Conservation (phyloP, 2,113 vertebrate genomes). For the Thoracochromis brauschi region DNA sequence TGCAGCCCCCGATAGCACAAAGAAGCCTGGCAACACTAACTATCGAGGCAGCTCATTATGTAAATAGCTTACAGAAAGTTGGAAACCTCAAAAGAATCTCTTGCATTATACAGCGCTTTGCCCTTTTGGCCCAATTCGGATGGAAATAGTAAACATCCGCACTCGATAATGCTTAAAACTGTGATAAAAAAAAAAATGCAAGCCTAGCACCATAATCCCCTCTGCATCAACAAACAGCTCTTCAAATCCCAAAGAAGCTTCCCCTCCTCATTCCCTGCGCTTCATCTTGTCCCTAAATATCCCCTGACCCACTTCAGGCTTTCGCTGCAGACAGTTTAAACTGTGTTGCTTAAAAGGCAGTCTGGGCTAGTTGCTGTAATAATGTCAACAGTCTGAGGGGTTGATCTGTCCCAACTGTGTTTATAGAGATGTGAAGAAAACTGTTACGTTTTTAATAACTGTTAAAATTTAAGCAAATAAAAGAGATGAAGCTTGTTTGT, state of each 20-base stretch:
- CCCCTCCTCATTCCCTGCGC: background rate
- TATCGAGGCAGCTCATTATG: constrained; percentile 14
- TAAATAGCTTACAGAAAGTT: constrained; percentile 2
- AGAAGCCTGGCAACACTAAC: background rate
- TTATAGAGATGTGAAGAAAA: background rate
- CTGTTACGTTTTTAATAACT: background rate
- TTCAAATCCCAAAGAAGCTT: constrained; percentile 38
- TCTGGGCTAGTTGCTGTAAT: background rate
- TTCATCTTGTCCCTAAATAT: constrained; percentile 32
- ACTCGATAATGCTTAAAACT: background rate
- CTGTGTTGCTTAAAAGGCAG: background rate
- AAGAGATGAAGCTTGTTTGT: background rate
- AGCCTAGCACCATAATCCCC: constrained; percentile 19
- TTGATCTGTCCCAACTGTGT: background rate
- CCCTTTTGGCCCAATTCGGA: constrained; percentile 20
- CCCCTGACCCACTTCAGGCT: constrained; percentile 47
- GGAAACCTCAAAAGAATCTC: background rate
- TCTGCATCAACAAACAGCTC: constrained; percentile 23
- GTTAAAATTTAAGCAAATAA: background rate
- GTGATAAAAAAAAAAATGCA: background rate
- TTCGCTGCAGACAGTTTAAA: background rate
- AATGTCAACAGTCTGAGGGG: background rate
- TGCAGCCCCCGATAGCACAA: background rate
- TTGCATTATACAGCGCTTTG: background rate
- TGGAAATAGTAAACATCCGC: background rate